phyloP scores from a whole-genome alignment of 2,888 invertebrate species.

The Drosophila borborema region DNA sequence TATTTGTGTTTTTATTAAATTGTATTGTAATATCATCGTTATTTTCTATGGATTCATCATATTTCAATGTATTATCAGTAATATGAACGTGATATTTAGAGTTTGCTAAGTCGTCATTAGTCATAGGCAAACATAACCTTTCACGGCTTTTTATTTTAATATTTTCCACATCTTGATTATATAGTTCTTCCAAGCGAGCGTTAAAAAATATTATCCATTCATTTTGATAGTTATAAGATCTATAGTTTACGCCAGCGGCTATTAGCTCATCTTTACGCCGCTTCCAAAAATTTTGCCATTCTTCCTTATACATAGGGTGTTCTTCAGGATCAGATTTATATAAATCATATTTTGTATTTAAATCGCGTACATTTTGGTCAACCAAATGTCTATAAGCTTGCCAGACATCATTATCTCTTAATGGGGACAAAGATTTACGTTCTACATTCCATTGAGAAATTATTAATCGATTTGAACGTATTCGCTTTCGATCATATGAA shows the following conservation, averaged over 20 bases:
- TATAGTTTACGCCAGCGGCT: slow-evolving; percentile 87
- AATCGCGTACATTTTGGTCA: slow-evolving; percentile 73
- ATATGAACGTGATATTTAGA: slow-evolving; percentile 89
- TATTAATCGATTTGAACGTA: slow-evolving; percentile 7
- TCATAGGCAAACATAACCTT: slow-evolving; percentile 83
- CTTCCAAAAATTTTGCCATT: slow-evolving; percentile 96
- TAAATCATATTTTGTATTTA: slow-evolving; percentile 87
- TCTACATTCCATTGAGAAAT: slow-evolving; percentile 56
- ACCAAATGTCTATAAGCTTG: slow-evolving; percentile 82
- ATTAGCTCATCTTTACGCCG: slow-evolving; percentile 90
- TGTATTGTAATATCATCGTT: not conserved
- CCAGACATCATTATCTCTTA: slow-evolving; percentile 81
- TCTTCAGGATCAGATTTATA: slow-evolving; percentile 91
- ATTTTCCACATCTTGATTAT: slow-evolving; percentile 88
- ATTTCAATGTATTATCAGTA: not conserved
- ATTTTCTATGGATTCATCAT: not conserved
- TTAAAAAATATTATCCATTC: slow-evolving; percentile 95
- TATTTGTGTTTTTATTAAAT: not conserved
- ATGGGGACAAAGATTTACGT: slow-evolving; percentile 77
- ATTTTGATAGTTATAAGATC: slow-evolving; percentile 92
- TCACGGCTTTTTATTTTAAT: slow-evolving; percentile 76
- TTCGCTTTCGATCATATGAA: slow-evolving; percentile 42
- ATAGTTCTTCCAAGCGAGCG: slow-evolving; percentile 91
- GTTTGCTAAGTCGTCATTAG: slow-evolving; percentile 86
- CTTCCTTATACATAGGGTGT: slow-evolving; percentile 93